phyloP scores from a whole-genome alignment of 2,888 invertebrate genomes.

The Phaonia tiefii region DNA sequence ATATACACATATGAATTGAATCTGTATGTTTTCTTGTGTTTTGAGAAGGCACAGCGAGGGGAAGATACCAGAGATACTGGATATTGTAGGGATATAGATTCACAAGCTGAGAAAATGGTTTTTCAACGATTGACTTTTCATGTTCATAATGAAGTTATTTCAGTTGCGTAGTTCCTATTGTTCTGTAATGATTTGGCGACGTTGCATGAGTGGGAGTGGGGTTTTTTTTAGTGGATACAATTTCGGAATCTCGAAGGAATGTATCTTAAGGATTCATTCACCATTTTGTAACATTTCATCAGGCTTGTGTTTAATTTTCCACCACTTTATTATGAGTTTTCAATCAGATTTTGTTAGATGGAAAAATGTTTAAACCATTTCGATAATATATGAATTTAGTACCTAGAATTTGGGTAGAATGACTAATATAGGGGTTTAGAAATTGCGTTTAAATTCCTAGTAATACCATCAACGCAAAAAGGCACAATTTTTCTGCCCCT shows the following conservation, averaged over 20 bases:
- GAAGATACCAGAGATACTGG: conserved; percentile 47
- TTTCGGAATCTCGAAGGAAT: conserved; percentile 34
- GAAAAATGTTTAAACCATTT: too few species aligned
- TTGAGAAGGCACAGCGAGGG: neutral
- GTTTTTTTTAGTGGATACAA: conserved; percentile 31
- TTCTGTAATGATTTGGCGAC: conserved; percentile 49
- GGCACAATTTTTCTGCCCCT: too few species aligned
- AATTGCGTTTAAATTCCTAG: conserved; percentile 5
- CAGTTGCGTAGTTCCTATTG: conserved; percentile 21
- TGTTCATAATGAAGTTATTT: conserved; percentile 60
- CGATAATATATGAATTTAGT: too few species aligned
- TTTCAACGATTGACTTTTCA: conserved; percentile 68
- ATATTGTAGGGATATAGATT: conserved; percentile 26
- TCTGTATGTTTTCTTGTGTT: neutral
- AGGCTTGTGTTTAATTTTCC: too few species aligned
- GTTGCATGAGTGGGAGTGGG: conserved; percentile 51
- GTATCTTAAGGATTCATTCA: conserved; percentile 46
- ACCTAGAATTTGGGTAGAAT: too few species aligned
- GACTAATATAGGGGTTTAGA: too few species aligned
- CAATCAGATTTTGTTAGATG: too few species aligned
- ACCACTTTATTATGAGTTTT: too few species aligned
- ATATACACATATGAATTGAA: conserved; percentile 16
- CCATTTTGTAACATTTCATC: conserved; percentile 54
- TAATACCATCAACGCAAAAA: too few species aligned
- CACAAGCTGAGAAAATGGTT: conserved; percentile 49